Evolutionary conservation across 1,140 invertebrate genomes (phyloP), one percentile per base, ranked within the genome.

Genomic region (Diprion similis): DNA sequence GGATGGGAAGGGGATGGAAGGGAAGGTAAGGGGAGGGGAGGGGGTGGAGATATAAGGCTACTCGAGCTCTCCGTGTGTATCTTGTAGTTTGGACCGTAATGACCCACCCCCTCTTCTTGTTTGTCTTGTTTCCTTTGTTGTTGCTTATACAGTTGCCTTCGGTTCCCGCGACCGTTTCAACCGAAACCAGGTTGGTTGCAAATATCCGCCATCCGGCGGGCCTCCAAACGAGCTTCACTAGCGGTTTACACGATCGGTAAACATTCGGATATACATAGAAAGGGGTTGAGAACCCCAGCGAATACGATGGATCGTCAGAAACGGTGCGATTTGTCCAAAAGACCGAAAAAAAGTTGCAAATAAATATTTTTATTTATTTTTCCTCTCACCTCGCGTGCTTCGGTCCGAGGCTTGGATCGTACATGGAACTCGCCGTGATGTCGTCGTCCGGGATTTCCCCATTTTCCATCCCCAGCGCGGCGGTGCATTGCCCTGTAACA

Each of bases 381-480:
- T n/a, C n/a, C 45, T 64, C 85, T 84, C 89, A 92, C 91, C 91
- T 89, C 78, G 89, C 91, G 83, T 90, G 89, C 77, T 90, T 89
- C 15, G 91, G 91, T 45, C 91, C 91, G 68, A 92, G 90, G 64
- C 88, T 89, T 15, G 87, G 85, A 82, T 91, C 90, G 78, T 90
- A 91, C 75, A 90, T 90, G 64, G 91, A 91, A 78, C 90, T 91
- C 69, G 91, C 91, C 48, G 89, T 86, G 74, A 92, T 91, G 78
- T 90, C 90, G 77, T 89, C 83, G 82, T 92, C 90, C 64, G 87
- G 86, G 76, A 92, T 92, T 75, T 86, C 87, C 73, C 91, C 90
- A 73, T 84, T 90, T 84, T 92, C 90, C 91, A 92, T 91, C 70
- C 91, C 91, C 76, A 93, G 83, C 13, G 91, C 82, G 19, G 81